phyloP scores from a whole-genome alignment of 2,888 invertebrate species.

The Siphlonurus alternatus region DNA sequence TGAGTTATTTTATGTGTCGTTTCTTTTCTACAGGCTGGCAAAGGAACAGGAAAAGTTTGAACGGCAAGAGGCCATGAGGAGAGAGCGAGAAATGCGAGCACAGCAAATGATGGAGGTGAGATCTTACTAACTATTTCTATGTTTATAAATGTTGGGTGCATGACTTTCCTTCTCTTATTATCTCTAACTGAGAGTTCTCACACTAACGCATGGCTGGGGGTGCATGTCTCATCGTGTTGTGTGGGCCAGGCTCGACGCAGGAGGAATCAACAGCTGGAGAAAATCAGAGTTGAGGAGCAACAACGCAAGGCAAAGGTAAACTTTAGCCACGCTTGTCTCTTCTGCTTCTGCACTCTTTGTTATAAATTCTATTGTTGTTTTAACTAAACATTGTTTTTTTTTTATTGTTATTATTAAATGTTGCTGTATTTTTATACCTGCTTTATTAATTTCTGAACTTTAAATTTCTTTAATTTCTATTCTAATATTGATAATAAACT shows the following conservation, averaged over 20 bases:
- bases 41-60: conserved; percentile 64
- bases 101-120: conserved; percentile 78
- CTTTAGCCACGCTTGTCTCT: not conserved
- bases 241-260: conserved; percentile 61
- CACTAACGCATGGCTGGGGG: not conserved
- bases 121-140: conserved; percentile 10
- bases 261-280: conserved; percentile 72
- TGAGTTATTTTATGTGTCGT: no score
- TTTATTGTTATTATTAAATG: not conserved
- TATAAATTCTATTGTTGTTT: not conserved
- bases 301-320: conserved; percentile 70
- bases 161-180: not conserved
- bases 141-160: not conserved
- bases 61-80: conserved; percentile 62
- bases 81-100: conserved; percentile 64
- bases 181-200: not conserved
- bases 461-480: no score
- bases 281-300: conserved; percentile 68
- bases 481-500: no score
- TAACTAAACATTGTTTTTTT: not conserved
- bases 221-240: conserved; percentile 24
- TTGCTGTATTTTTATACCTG: not conserved
- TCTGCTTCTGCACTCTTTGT: not conserved
- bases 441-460: no score
- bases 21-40: conserved; percentile 34